Conservation (phyloP, 2,797 vertebrate species). For the Anguilla megastoma region DNA sequence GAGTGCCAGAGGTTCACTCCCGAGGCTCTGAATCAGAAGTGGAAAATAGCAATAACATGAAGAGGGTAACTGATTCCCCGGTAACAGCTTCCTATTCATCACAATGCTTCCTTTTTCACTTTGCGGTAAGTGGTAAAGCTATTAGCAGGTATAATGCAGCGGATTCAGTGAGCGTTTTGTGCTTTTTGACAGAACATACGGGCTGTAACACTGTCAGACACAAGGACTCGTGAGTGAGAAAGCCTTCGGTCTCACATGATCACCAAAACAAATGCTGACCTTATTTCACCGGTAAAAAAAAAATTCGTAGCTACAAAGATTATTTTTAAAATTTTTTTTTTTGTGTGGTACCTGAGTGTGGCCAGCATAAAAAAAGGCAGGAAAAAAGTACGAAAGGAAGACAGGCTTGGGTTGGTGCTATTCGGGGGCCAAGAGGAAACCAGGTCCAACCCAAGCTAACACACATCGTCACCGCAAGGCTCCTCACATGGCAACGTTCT, state of each 20-base stretch:
- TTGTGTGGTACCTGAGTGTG: background rate
- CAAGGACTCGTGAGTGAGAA: background rate
- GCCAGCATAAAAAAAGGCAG: background rate
- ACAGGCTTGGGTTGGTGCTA: conserved; percentile 8
- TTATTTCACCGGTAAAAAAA: background rate
- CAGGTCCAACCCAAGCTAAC: conserved; percentile 7
- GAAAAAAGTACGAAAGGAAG: conserved; percentile 2
- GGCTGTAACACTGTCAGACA: background rate
- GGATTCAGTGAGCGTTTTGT: background rate
- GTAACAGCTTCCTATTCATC: background rate
- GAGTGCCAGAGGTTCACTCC: conserved; percentile 42
- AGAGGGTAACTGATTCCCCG: background rate
- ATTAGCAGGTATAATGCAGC: background rate
- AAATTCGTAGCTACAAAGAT: background rate
- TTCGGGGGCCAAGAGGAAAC: conserved; percentile 8
- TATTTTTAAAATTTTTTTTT: background rate
- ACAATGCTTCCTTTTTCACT: conserved; percentile 7
- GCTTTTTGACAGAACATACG: background rate
- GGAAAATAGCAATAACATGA: conserved; percentile 13
- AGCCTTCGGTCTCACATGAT: background rate
- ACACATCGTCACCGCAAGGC: background rate
- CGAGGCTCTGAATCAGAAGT: conserved; percentile 23
- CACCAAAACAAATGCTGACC: background rate
- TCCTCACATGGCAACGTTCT: background rate
- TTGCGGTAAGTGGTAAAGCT: background rate